Percentiles rank a stretch among this genome's conserved stretches.
These are phyloP conservation scores for Hemicrepidius hirtus DNA, from an alignment of 2,888 invertebrate species.

Conservation along the genomic window DNA sequence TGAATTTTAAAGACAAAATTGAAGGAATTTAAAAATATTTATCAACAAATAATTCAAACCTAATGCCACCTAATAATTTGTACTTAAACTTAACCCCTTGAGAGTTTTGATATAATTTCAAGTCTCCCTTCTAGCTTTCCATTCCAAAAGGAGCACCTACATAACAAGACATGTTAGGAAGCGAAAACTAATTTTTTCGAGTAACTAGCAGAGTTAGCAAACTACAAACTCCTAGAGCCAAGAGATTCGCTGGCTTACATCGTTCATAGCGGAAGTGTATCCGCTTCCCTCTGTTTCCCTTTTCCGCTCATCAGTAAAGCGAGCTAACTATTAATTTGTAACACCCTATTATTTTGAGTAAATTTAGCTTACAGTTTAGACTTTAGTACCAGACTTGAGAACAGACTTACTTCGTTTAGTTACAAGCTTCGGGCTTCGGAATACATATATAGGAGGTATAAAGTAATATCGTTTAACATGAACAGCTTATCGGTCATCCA, in stretches of 20 bases:
- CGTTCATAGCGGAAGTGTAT: conserved; percentile 32
- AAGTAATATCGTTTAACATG: neutral
- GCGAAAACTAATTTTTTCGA: conserved; percentile 33
- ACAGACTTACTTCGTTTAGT: conserved; percentile 32
- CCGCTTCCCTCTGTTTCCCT: neutral
- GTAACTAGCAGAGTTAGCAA: conserved; percentile 37
- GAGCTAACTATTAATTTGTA: neutral
- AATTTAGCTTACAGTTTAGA: conserved; percentile 20
- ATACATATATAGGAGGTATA: conserved; percentile 3
- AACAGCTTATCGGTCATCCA: conserved; percentile 1
- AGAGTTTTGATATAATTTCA: neutral
- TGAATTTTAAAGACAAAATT: too few species aligned
- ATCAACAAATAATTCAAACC: too few species aligned
- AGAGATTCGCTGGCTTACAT: conserved; percentile 38
- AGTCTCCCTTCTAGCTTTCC: neutral
- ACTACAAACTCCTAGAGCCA: conserved; percentile 44
- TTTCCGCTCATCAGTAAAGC: neutral
- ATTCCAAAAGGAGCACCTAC: conserved; percentile 13
- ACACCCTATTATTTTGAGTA: neutral
- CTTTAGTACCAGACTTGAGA: conserved; percentile 33
- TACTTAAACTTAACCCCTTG: too few species aligned
- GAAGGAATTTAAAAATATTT: too few species aligned
- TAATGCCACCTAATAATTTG: too few species aligned
- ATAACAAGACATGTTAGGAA: conserved; percentile 21
- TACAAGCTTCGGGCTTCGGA: conserved; percentile 27